Base-by-base conservation (phyloP, 2,113 vertebrate genomes). In the Oncorhynchus masou region DNA sequence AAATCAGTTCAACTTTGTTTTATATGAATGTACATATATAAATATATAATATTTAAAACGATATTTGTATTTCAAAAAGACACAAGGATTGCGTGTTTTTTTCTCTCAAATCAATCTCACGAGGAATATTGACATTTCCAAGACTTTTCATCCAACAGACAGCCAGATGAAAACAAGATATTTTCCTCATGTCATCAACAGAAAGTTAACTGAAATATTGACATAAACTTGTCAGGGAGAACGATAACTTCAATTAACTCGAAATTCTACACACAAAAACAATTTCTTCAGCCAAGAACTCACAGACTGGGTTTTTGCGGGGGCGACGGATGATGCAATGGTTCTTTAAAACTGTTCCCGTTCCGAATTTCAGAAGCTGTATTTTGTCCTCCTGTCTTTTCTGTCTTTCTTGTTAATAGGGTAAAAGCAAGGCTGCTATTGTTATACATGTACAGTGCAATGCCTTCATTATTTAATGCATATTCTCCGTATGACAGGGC, bases 41-140 rank as follows among this genome's bases (percentile, higher is more conserved):
- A 92, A 94, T 93, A 93, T 92, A 93, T 92, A 93, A 91, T 94
- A 93, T 94, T 94, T 94, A 94, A 94, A 92, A 90, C 71, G 78
- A 84, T 87, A 92, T 91, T 84, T 90, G 89, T 86, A 86, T 92
- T 92, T 92, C 86, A 88, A 79, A 77, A 87, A 86, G 86, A 90
- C 87, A 89, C 48, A 74, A 87, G 83, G 83, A 86, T 89, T 90
- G 84, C 73, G 85, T 91, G 88, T 86, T 88, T 83, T 74, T 79
- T 45, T 11, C 2, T 69, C 81, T 48, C 60, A 84, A 89, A 74
- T 74, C 82, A 85, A 87, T 45, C 9, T 45, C 39, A 1, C 9
- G 39, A 45, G 39, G 39, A 45, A 45, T 12, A 45, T 71, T 72
- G 79, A 80, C 70, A 73, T 88, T 89, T 90, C 65, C 71, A 81